A percentile compares a stretch with the other conserved stretches of the same genome.
Conservation (phyloP, 2,113 vertebrate genomes). For the Bufo gargarizans region DNA sequence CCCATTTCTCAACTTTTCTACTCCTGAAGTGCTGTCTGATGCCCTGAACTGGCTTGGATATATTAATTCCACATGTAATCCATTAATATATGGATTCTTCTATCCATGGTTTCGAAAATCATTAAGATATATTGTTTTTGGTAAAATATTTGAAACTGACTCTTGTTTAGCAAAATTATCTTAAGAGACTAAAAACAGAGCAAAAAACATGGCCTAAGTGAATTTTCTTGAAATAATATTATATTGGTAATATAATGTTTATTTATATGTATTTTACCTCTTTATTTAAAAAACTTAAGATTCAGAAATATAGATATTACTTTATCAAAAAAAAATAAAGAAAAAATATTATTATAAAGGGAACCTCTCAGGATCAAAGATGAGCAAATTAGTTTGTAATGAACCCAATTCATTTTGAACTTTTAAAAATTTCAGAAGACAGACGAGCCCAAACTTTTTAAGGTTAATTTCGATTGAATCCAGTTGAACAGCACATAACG, state of each 20-base stretch:
- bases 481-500: no score
- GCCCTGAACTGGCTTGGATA: conserved; percentile 67
- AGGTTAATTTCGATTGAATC: no score
- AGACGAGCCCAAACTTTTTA: no score
- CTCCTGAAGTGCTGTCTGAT: conserved; percentile 65
- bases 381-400: no score
- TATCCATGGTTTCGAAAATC: conserved; percentile 70
- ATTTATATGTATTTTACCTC: not conserved
- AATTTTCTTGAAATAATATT: not conserved
- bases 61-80: conserved; percentile 71
- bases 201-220: not conserved
- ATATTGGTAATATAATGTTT: not conserved
- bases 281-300: not conserved
- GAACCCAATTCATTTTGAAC: no score
- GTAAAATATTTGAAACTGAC: conserved; percentile 66
- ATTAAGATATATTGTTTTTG: conserved; percentile 65
- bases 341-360: no score
- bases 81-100: conserved; percentile 71
- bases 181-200: not conserved
- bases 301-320: not conserved
- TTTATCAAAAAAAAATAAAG: not conserved
- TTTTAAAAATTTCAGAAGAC: no score
- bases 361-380: no score
- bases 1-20: conserved; percentile 68
- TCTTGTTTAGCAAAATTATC: conserved; percentile 60